Evolutionary conservation across 2,113 vertebrate genomes (phyloP), one percentile per base, ranked within the genome.

Genomic region (Formicarius rufipectus): DNA sequence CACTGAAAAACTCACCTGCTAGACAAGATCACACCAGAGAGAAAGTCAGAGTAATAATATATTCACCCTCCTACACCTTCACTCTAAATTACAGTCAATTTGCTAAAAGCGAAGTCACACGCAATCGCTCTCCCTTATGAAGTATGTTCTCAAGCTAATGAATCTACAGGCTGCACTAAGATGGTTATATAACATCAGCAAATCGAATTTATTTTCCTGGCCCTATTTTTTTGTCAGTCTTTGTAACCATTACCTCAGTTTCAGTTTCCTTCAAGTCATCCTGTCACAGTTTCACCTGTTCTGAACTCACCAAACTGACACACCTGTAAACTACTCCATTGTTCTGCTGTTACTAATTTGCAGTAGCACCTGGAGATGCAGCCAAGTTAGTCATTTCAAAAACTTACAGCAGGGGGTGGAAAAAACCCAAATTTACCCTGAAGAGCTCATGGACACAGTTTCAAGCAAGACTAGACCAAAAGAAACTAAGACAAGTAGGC

Each of bases 31-130:
- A 2, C 49, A 78, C 35, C 73, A 93, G 69, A 39, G 47, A 91
- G 35, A 92, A 93, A 93, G 59, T 37, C 60, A 78, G 44, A 45
- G 31, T 64, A 95, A 52, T 91, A 95, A 95, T 68, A 94, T 40
- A 95, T 94, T 79, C 81, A 76, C 37, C 71, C 77, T 94, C 89
- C 91, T 68, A 87, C 77, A 96, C 53, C 71, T 91, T 89, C 84
- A 60, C 37, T 84, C 62, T 84, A 89, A 95, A 91, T 95, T 90
- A 87, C 69, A 73, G 86, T 64, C 76, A 87, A 87, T 94, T 95
- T 96, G 87, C 94, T 95, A 91, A 68, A 94, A 95, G 73, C 18
- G 7, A 92, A 95, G 71, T 44, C 89, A 91, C 77, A 87, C 3
- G 23, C 64, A 81, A 50, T 62, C 37, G 14, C 45, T 79, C 77